Percentiles rank a stretch among this genome's conserved stretches.
Conservation (phyloP, 2,888 invertebrate species). For the Entomobrya multifasciata region DNA sequence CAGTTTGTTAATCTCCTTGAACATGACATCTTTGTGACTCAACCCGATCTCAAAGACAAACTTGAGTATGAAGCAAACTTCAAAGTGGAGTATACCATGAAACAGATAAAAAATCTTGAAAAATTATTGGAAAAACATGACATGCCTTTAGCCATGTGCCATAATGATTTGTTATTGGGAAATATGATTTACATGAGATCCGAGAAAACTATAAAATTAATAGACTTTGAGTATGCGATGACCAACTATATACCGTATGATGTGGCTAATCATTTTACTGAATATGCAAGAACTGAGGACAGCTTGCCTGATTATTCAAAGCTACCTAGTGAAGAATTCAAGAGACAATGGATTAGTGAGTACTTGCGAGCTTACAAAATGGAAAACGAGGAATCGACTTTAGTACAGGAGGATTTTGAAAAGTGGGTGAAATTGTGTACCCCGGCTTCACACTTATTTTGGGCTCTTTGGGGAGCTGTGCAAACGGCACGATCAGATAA, state of each 20-base stretch:
- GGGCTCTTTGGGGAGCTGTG: conserved; percentile 95
- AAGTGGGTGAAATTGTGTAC: conserved; percentile 75
- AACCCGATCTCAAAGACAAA: background rate
- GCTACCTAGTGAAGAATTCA: conserved; percentile 90
- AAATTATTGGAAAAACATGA: conserved; percentile 83
- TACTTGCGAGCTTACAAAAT: conserved; percentile 89
- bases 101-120: conserved; percentile 85
- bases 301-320: conserved; percentile 82
- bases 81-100: background rate
- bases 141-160: conserved; percentile 94
- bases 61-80: background rate
- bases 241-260: background rate
- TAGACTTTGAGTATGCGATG: background rate
- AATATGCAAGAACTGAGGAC: background rate
- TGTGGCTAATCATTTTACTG: conserved; percentile 1
- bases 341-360: conserved; percentile 88
- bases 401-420: conserved; percentile 57
- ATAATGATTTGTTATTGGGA: conserved; percentile 97
- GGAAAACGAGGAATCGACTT: conserved; percentile 79
- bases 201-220: background rate
- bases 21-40: background rate
- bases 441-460: conserved; percentile 88
- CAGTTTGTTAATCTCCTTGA: background rate
- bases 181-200: conserved; percentile 92
- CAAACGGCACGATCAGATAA: background rate